These are phyloP conservation scores for Pygocentrus nattereri DNA, from an alignment of 2,797 vertebrate genomes.

Conservation along the genomic window DNA sequence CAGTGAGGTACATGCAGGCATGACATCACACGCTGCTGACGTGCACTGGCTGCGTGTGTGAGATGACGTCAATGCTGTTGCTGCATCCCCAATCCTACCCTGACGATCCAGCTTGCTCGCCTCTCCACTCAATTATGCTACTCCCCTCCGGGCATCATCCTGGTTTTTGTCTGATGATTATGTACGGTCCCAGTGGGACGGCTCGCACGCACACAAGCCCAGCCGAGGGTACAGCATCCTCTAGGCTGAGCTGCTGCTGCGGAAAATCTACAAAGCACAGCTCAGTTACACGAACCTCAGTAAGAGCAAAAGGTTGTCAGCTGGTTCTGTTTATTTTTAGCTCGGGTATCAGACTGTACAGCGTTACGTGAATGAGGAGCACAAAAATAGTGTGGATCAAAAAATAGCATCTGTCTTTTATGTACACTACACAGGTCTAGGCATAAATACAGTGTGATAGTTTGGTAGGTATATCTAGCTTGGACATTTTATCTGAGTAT, in stretches of 20 bases:
- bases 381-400: background rate
- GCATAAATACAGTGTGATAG: no score
- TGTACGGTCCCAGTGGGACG: slow-evolving; percentile 49
- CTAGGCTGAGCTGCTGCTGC: slow-evolving; percentile 39
- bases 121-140: slow-evolving; percentile 42
- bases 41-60: slow-evolving; percentile 40
- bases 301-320: background rate
- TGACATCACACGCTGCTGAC: slow-evolving; percentile 57
- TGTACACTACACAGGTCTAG: no score
- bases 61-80: slow-evolving; percentile 48
- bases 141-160: slow-evolving; percentile 46
- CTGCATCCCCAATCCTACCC: slow-evolving; percentile 14
- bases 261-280: slow-evolving; percentile 30
- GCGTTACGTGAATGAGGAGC: background rate
- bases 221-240: slow-evolving; percentile 21
- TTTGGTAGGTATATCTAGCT: no score
- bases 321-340: slow-evolving; percentile 32
- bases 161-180: slow-evolving; percentile 57
- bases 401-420: background rate
- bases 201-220: slow-evolving; percentile 39
- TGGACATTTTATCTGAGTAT: no score
- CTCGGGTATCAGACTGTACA: background rate
- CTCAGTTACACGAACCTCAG: background rate
- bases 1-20: slow-evolving; percentile 26
- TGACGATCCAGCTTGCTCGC: slow-evolving; percentile 34